Percentiles rank a stretch among this genome's conserved stretches.
Conservation (phyloP, 37 sponge, comb jelly and placozoan species). For the Bolinopsis microptera region DNA sequence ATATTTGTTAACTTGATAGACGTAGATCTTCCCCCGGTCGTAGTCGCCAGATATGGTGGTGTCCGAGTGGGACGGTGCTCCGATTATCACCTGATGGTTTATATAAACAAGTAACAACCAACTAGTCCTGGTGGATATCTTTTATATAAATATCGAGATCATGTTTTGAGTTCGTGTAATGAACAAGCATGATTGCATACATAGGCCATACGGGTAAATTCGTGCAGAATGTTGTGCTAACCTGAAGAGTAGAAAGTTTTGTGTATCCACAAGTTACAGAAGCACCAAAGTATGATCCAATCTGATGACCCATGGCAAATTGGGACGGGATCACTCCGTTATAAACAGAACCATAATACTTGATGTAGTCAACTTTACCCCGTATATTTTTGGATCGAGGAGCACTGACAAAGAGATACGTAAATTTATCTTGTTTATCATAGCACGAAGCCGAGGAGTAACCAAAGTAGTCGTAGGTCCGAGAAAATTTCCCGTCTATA, state of each 20-base stretch:
- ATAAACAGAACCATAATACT: neutral
- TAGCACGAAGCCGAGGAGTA: constrained; percentile 2
- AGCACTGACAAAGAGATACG: constrained; percentile 1
- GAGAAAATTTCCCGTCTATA: neutral
- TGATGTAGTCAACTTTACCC: constrained; percentile 17
- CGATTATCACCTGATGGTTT: constrained; percentile 13
- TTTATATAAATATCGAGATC: no score
- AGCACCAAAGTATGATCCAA: constrained; percentile 32
- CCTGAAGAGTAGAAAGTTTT: neutral
- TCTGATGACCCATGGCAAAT: neutral
- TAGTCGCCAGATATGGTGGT: neutral
- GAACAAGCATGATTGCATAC: no score
- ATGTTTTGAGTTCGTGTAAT: no score
- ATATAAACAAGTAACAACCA: no score
- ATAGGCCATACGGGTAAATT: no score
- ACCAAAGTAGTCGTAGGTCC: constrained; percentile 22
- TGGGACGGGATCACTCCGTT: neutral
- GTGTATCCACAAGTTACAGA: constrained; percentile 46
- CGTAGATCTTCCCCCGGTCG: neutral
- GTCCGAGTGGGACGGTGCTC: neutral
- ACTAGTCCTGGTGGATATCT: no score
- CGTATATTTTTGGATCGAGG: neutral
- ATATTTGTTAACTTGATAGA: constrained; percentile 10
- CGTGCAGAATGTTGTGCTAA: neutral
- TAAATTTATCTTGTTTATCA: neutral